These are phyloP conservation scores for Balanococcus diminutus DNA, from an alignment of 2,888 invertebrate species.

Conservation along the genomic window DNA sequence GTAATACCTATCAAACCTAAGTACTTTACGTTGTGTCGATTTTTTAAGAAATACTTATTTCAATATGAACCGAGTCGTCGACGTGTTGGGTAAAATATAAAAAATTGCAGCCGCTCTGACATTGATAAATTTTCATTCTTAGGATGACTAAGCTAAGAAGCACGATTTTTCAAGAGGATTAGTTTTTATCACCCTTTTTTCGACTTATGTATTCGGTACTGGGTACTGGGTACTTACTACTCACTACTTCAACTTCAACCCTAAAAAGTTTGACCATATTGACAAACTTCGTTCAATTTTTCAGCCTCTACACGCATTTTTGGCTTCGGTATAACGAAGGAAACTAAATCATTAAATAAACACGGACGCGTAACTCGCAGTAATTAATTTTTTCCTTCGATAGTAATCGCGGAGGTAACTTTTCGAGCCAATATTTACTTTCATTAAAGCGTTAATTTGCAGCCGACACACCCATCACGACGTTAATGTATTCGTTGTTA, in stretches of 20 bases:
- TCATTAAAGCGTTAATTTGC: slow-evolving; percentile 4
- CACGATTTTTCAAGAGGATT: neutral
- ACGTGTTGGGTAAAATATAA: neutral
- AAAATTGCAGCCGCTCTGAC: neutral
- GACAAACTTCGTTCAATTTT: neutral
- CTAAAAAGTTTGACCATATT: neutral
- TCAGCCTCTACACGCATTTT: neutral
- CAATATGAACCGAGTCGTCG: neutral
- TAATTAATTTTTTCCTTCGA: neutral
- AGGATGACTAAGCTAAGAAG: neutral
- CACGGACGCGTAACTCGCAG: neutral
- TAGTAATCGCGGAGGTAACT: neutral
- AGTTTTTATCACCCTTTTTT: neutral
- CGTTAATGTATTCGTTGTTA: neutral
- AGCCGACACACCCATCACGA: neutral
- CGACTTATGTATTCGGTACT: neutral
- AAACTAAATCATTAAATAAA: neutral
- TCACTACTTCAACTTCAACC: neutral
- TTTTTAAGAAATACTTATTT: too few relatives aligned
- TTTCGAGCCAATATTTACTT: slow-evolving; percentile 5
- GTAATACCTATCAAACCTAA: too few relatives aligned
- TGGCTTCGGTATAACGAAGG: neutral
- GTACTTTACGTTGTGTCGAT: too few relatives aligned
- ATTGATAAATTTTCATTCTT: neutral
- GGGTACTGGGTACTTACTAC: too few relatives aligned